Evolutionary conservation across 2,888 invertebrate species (phyloP).

Genomic region (Drepana falcataria): DNA sequence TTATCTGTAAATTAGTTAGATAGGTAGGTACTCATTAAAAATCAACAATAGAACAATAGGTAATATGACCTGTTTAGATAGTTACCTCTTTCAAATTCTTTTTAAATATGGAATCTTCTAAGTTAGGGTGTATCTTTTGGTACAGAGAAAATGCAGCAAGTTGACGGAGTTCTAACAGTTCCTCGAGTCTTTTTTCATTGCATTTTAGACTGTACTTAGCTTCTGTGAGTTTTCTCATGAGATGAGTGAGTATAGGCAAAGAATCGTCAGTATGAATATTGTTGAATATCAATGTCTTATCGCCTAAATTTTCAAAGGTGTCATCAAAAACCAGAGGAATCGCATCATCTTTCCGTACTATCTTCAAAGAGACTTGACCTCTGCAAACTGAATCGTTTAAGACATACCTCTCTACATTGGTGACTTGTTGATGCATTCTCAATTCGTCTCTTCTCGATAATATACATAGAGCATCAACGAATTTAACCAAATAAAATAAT

Average conservation of each 20-base stretch:
- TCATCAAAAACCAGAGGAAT: slow-evolving; percentile 57
- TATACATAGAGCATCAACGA: slow-evolving; percentile 38
- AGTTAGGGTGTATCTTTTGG: slow-evolving; percentile 36
- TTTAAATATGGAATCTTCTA: slow-evolving; percentile 33
- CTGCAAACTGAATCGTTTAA: slow-evolving; percentile 38
- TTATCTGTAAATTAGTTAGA: slow-evolving; percentile 30
- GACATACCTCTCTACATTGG: slow-evolving; percentile 40
- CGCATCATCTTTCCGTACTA: slow-evolving; percentile 46
- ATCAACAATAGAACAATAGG: neutral
- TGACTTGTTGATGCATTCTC: slow-evolving; percentile 30
- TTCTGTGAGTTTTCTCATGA: slow-evolving; percentile 51
- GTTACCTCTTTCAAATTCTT: slow-evolving; percentile 32
- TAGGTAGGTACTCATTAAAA: neutral
- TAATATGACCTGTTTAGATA: too few species aligned
- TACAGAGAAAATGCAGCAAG: slow-evolving; percentile 37
- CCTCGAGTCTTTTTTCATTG: slow-evolving; percentile 41
- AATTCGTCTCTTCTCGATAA: slow-evolving; percentile 37
- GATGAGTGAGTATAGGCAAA: slow-evolving; percentile 35
- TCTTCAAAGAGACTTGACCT: slow-evolving; percentile 44
- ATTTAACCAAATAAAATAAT: slow-evolving; percentile 47
- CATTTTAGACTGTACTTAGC: slow-evolving; percentile 44
- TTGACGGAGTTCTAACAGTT: slow-evolving; percentile 45
- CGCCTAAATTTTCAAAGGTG: slow-evolving; percentile 39
- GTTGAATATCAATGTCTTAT: slow-evolving; percentile 12
- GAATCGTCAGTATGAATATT: slow-evolving; percentile 24